A percentile compares a stretch with the other conserved stretches of the same genome.
Evolutionary conservation across 2,797 vertebrate genomes (phyloP).

Genomic region (Buceros bicornis): DNA sequence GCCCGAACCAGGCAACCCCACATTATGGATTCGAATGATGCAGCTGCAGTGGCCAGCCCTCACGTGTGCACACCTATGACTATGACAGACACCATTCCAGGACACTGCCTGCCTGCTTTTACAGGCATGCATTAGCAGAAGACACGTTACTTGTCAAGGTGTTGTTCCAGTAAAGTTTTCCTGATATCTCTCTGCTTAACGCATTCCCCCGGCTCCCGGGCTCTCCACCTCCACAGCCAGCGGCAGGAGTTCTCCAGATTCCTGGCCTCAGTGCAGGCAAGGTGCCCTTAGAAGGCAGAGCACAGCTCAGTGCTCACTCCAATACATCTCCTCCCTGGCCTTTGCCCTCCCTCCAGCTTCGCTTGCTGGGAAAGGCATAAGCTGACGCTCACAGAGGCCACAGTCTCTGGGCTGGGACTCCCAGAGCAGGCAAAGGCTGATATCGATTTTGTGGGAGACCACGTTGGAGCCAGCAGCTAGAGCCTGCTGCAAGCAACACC

Average conservation of each 20-base stretch:
- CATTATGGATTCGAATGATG: rapidly evolving
- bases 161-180: neutral
- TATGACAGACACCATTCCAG: neutral
- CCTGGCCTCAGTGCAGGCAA: rapidly evolving
- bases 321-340: neutral
- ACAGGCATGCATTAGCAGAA: neutral
- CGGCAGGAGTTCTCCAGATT: rapidly evolving
- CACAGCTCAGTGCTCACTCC: neutral
- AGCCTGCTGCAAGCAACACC: conserved; percentile 20
- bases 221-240: neutral
- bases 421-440: neutral
- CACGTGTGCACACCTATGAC: rapidly evolving
- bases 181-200: neutral
- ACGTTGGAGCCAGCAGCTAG: neutral
- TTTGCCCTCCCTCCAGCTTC: neutral
- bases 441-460: neutral
- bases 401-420: neutral
- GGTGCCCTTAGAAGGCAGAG: neutral
- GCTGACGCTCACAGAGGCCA: neutral
- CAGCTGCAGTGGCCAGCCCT: neutral
- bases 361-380: neutral
- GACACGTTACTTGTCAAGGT: neutral
- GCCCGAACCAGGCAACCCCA: rapidly evolving
- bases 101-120: neutral
- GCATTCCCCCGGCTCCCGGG: neutral